phyloP scores from a whole-genome alignment of 37 sponge, comb jelly and placozoan genomes.

The Eunapius fragilis region DNA sequence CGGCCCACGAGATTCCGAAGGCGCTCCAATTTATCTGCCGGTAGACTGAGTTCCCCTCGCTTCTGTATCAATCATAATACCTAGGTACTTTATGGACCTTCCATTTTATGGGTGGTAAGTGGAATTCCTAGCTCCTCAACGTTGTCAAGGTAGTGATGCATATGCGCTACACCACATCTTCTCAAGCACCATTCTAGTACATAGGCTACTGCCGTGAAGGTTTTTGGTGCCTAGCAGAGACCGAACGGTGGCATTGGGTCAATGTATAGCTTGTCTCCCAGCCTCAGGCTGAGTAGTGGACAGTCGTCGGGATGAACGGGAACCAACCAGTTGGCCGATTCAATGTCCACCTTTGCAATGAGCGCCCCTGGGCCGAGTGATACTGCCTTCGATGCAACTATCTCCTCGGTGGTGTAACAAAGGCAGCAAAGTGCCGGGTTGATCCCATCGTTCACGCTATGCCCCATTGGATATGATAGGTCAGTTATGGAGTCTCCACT shows the following conservation, averaged over 20 bases:
- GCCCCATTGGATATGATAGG: neutral
- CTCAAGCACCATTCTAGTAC: constrained; percentile 18
- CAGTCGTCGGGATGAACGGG: constrained; percentile 6
- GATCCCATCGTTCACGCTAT: constrained; percentile 23
- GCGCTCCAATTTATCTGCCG: neutral
- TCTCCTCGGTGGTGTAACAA: neutral
- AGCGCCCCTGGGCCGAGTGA: constrained; percentile 1
- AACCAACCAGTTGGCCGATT: constrained; percentile 1
- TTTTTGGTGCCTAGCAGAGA: constrained; percentile 31
- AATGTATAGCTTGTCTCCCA: constrained; percentile 3
- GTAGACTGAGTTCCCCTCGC: neutral
- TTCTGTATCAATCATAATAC: constrained; percentile 36
- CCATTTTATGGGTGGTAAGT: constrained; percentile 39
- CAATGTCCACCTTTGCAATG: constrained; percentile 14
- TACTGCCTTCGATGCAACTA: neutral
- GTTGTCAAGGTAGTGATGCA: constrained; percentile 60
- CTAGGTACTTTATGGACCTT: constrained; percentile 58
- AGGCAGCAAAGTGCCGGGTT: constrained; percentile 16
- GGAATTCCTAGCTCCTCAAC: constrained; percentile 52
- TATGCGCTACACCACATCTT: constrained; percentile 4
- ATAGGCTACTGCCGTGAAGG: constrained; percentile 35
- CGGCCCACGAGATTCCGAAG: neutral
- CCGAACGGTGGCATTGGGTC: constrained; percentile 42
- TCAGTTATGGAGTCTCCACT: neutral
- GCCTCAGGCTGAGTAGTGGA: neutral